Evolutionary conservation across 2,113 vertebrate genomes (phyloP).

Genomic region (Phrynosoma platyrhinos): DNA sequence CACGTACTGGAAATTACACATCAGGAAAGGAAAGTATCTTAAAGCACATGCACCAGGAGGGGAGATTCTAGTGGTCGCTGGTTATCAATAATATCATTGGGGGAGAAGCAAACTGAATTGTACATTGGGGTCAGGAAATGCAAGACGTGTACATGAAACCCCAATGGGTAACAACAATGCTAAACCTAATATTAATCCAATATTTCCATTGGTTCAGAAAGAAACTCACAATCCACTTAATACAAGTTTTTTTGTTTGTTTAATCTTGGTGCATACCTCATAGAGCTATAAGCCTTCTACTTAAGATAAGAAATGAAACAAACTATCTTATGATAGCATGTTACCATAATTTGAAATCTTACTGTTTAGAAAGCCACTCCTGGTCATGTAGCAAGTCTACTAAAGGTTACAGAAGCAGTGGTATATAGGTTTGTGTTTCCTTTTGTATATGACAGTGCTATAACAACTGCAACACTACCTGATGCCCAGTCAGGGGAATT

Average conservation of each 20-base stretch:
- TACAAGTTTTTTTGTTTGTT: too few relatives aligned
- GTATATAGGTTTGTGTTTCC: background rate
- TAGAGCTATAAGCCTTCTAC: slow-evolving; percentile 54
- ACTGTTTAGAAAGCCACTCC: background rate
- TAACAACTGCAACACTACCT: background rate
- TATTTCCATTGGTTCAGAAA: too few relatives aligned
- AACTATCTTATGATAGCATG: slow-evolving; percentile 49
- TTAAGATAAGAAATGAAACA: slow-evolving; percentile 68
- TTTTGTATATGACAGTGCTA: background rate
- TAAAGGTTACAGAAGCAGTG: background rate
- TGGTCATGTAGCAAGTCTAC: background rate
- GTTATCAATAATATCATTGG: too few relatives aligned
- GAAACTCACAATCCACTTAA: too few relatives aligned
- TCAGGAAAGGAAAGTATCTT: slow-evolving; percentile 57
- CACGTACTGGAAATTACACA: background rate
- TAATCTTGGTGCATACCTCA: slow-evolving; percentile 9
- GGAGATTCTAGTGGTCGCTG: too few relatives aligned
- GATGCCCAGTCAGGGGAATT: background rate
- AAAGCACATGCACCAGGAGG: too few relatives aligned
- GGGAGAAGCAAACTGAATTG: too few relatives aligned
- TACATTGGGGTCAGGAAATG: too few relatives aligned
- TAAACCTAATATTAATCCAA: too few relatives aligned
- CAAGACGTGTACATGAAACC: too few relatives aligned
- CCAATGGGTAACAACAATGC: too few relatives aligned
- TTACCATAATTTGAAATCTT: slow-evolving; percentile 15